Evolutionary conservation across 2,888 invertebrate genomes (phyloP).

Genomic region (Drosophila infuscata): DNA sequence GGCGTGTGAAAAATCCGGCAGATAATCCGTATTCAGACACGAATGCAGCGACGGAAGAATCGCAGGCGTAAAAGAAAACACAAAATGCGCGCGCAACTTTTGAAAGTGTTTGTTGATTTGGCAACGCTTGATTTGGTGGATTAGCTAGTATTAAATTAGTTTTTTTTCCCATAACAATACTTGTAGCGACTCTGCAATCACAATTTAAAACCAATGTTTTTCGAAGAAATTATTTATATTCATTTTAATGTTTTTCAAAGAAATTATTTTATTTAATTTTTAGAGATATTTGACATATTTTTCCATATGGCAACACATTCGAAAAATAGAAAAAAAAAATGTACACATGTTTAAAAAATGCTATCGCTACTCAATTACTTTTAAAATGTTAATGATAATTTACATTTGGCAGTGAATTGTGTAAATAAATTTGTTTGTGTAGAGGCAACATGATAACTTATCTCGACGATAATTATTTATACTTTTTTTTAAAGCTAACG

Average conservation of each 20-base stretch:
- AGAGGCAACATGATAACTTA: conserved; percentile 33
- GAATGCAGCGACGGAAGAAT: conserved; percentile 66
- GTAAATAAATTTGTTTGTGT: conserved; percentile 30
- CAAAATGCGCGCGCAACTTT: conserved; percentile 26
- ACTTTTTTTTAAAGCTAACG: conserved; percentile 14
- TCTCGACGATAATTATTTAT: conserved; percentile 25
- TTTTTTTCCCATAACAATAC: background rate
- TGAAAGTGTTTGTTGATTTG: conserved; percentile 1
- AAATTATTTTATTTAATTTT: background rate
- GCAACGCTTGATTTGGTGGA: conserved; percentile 31
- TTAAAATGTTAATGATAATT: conserved; percentile 21
- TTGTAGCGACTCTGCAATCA: conserved; percentile 12
- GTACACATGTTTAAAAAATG: background rate
- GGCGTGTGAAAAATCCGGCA: conserved; percentile 66
- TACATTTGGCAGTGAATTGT: conserved; percentile 20
- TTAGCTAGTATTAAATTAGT: conserved; percentile 10
- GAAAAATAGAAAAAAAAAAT: background rate
- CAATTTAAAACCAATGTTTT: conserved; percentile 12
- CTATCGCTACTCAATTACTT: conserved; percentile 8
- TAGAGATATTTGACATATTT: background rate
- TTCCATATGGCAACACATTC: background rate
- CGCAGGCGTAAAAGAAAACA: conserved; percentile 55
- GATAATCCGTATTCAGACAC: conserved; percentile 71
- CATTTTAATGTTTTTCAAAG: background rate
- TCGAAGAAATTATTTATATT: background rate